These are phyloP conservation scores for Alca torda DNA, from an alignment of 2,797 vertebrate species.

Conservation along the genomic window DNA sequence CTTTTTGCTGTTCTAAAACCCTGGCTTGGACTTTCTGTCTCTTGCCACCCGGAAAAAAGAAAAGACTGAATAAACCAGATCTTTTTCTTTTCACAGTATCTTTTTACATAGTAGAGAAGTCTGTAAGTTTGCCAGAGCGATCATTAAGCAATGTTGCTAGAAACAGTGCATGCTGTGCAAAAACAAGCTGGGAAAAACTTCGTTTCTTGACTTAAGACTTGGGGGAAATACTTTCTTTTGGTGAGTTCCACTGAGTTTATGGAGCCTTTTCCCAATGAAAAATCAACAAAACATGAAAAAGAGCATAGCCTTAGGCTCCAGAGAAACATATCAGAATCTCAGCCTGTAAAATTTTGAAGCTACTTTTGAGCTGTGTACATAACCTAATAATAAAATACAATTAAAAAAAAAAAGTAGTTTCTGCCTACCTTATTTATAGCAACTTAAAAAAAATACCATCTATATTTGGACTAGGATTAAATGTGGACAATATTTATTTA, in stretches of 20 bases:
- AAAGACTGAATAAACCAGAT: not conserved
- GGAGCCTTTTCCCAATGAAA: not conserved
- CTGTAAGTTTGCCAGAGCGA: not conserved
- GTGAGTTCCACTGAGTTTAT: not conserved
- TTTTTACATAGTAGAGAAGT: not conserved
- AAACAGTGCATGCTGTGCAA: not conserved
- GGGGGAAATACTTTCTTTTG: not conserved
- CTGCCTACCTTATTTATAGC: not conserved
- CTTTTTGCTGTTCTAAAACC: not conserved
- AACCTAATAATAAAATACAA: fast-evolving
- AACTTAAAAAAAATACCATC: not conserved
- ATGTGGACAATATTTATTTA: not conserved
- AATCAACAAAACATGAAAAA: not conserved
- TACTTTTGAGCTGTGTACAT: not conserved
- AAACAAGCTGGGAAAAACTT: not conserved
- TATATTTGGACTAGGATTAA: not conserved
- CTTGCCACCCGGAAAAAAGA: not conserved
- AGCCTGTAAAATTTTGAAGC: not conserved
- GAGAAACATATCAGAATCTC: not conserved
- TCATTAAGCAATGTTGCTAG: not conserved
- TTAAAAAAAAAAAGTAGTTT: not conserved
- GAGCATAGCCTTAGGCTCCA: not conserved
- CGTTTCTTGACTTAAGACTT: not conserved
- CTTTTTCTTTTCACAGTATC: not conserved
- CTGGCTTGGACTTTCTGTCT: not conserved